Base-by-base conservation (phyloP, 2,113 vertebrate species). In the Entelurus aequoreus region DNA sequence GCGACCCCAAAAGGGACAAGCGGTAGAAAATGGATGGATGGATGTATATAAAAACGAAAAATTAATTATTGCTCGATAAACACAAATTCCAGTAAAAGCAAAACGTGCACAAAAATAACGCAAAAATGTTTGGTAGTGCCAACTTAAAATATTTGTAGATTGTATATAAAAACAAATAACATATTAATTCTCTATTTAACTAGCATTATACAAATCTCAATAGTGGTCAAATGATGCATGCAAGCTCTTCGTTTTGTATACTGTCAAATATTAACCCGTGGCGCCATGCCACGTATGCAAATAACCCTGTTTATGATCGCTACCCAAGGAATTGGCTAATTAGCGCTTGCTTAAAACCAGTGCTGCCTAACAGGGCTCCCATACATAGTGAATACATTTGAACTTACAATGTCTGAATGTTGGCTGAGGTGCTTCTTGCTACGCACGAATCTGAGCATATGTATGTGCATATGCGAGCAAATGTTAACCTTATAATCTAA, bases 251-350 rank as follows among this genome's bases (percentile, higher is more conserved):
- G 21, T 63, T 38, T 59, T 61, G 49, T 21, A 21, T 35, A n/a
- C 48, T 36, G 37, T 64, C 51, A 74, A 49, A 62, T 57, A 64
- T 47, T 69, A 6, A n/a, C 62, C 28, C 44, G 54, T 21, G 56
- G 48, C 63, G 40, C 16, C n/a, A n/a, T 69, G 38, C 57, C 58
- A 74, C 66, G 8, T 55, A 44, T 62, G 44, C 50, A 68, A 74
- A 67, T 63, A 62, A 7, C 50, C 3, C 19, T 6, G 35, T 50
- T 65, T 46, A n/a, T 38, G 47, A 42, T 60, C 57, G 6, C 11
- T 16, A 54, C 55, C 53, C 42, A 59, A 28, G 55, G 42, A 60
- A 60, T 37, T 48, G 19, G 35, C 44, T 53, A 61, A 68, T 61
- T 40, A 74, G 54, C 36, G 6, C 19, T 49, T 46, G 37, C 11